Base-by-base conservation (phyloP, 2,888 invertebrate species). In the Cryptops parisi region DNA sequence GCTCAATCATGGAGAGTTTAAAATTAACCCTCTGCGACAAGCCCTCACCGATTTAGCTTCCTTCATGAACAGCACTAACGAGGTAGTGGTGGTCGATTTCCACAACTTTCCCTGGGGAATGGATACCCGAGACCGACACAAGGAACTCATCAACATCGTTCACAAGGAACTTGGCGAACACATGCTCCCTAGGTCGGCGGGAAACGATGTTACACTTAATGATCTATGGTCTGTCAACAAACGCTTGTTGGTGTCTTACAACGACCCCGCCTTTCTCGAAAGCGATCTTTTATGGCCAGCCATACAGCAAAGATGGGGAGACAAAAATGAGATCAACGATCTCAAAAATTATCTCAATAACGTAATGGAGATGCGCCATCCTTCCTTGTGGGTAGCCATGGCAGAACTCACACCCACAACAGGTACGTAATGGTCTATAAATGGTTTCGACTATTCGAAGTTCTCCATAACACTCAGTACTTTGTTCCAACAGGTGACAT, bases 1-100 rank as follows among this genome's bases (percentile, higher is more conserved):
- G 78, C 70, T 83, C 53, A 82, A 82, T 65, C 82, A 84, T 66
- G 81, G 82, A 64, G 70, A 81, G 63, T 76, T 81, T 55, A 73
- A 78, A 63, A 75, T 86, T 55, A 77, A 78, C 62, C 82, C 80
- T 50, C 68, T 87, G 12, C 33, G 33, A 22, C 21, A 27, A 9
- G 51, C 53, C 19, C 21, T 56, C 5, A 65, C 73, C 24, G 74
- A 77, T 59, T 70, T 78, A 1, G 72, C 70, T 61, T 65, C 65
- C 6, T 79, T 79, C 63, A 68, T 79, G 2, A 63, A 69, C 27
- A 72, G 72, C 58, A 77, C 77, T 15, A 71, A 75, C 57, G 78
- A 78, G 64, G 76, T 78, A 56, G 70, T 78, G 1, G 74, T 78
- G 43, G 69, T 78, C 54, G 78, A 78, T 55, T 63, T 78, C 17